These are phyloP conservation scores for Sarcophaga subvicina DNA, from an alignment of 2,888 invertebrate genomes.

Conservation along the genomic window DNA sequence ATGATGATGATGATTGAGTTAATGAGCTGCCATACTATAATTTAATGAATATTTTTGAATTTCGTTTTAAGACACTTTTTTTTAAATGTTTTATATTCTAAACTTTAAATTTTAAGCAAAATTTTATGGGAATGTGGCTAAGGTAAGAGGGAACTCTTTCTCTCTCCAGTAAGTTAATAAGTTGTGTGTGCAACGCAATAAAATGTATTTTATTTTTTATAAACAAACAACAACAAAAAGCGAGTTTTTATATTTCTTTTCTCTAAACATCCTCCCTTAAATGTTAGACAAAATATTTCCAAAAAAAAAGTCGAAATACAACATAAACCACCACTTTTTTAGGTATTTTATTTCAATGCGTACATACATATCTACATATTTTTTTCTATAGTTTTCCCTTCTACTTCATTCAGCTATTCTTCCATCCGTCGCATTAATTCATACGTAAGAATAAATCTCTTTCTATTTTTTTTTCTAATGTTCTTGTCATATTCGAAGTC, in stretches of 20 bases:
- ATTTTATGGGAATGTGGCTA: conserved; percentile 1
- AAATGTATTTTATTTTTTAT: conserved; percentile 30
- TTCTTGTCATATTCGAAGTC: conserved; percentile 24
- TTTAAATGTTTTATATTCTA: conserved; percentile 12
- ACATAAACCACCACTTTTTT: conserved; percentile 10
- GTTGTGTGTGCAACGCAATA: conserved; percentile 29
- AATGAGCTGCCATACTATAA: conserved; percentile 12
- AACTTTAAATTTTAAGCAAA: conserved; percentile 1
- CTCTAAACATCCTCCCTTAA: conserved; percentile 13
- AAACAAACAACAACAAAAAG: neutral
- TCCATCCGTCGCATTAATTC: conserved; percentile 3
- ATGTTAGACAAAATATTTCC: neutral
- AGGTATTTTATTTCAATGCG: conserved; percentile 9
- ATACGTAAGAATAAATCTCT: conserved; percentile 28
- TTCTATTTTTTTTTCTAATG: neutral
- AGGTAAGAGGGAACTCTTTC: neutral
- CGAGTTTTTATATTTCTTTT: neutral
- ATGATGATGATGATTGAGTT: neutral
- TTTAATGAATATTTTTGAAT: neutral
- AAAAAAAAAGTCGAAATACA: neutral
- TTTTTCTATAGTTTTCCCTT: neutral
- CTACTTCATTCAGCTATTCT: neutral
- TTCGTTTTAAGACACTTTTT: conserved; percentile 2
- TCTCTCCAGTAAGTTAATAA: neutral
- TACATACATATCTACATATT: neutral